Percentiles rank a stretch among this genome's conserved stretches.
These are phyloP conservation scores for Rhegmatorhina hoffmannsi DNA, from an alignment of 2,113 vertebrate genomes.

Conservation along the genomic window DNA sequence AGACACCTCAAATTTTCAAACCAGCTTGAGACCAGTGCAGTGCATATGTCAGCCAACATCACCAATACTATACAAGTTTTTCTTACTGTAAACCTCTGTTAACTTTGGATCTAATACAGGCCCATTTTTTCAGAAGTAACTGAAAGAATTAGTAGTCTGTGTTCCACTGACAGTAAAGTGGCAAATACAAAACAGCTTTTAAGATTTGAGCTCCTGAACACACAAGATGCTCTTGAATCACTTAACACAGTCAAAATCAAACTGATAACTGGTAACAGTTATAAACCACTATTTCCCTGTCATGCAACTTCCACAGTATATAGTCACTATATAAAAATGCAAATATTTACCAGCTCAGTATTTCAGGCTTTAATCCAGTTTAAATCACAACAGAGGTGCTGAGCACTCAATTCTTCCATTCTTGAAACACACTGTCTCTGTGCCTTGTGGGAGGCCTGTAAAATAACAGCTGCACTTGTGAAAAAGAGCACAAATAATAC, in stretches of 20 bases:
- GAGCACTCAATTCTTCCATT: neutral
- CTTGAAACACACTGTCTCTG: neutral
- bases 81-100: neutral
- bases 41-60: neutral
- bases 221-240: neutral
- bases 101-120: neutral
- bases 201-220: neutral
- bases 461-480: neutral
- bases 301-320: neutral
- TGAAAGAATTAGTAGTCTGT: neutral
- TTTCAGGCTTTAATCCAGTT: neutral
- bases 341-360: neutral
- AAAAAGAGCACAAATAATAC: neutral
- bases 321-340: neutral
- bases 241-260: neutral
- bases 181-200: neutral
- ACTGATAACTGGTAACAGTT: neutral
- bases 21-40: accelerated
- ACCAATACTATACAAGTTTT: neutral
- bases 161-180: neutral
- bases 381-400: neutral
- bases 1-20: neutral
- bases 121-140: neutral
- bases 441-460: neutral
- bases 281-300: neutral